Conservation (phyloP, 35 echinoderm and acorn worm genomes). For the Patiria miniata region DNA sequence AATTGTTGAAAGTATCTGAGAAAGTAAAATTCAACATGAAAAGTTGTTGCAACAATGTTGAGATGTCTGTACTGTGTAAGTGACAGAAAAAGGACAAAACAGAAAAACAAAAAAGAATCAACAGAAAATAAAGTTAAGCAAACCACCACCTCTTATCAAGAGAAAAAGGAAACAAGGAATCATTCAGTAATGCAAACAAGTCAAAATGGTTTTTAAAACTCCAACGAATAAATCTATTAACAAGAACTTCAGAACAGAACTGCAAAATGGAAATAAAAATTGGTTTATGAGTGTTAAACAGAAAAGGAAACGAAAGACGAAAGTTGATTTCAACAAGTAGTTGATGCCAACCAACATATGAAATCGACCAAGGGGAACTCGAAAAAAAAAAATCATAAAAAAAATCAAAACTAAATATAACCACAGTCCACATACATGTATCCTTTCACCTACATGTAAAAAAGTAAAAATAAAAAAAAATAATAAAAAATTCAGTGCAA, state of each 20-base stretch:
- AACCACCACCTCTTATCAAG: slow-evolving; percentile 21
- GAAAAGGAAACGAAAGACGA: slow-evolving; percentile 7
- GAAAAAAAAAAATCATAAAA: slow-evolving; percentile 1
- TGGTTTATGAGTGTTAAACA: neutral
- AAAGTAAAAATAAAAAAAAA: neutral
- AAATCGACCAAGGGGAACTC: slow-evolving; percentile 18
- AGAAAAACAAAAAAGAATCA: slow-evolving; percentile 3
- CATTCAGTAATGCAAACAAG: slow-evolving; percentile 28
- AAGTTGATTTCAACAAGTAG: neutral
- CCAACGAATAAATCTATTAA: neutral
- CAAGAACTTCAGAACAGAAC: slow-evolving; percentile 22
- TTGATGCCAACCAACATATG: slow-evolving; percentile 25
- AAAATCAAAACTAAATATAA: neutral
- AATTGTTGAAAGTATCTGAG: too few species aligned
- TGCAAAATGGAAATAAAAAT: slow-evolving; percentile 28
- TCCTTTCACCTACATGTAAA: slow-evolving; percentile 26
- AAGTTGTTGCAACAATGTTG: neutral
- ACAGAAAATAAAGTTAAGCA: slow-evolving; percentile 28
- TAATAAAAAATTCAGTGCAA: neutral
- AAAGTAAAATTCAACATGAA: too few species aligned
- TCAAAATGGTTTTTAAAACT: neutral
- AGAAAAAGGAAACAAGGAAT: neutral
- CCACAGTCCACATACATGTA: slow-evolving; percentile 22
- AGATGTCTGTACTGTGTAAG: neutral
- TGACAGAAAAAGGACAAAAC: neutral